Conservation (phyloP, 30 jellyfish, hydroid and myxozoan genomes). For the Aurelia aurita region DNA sequence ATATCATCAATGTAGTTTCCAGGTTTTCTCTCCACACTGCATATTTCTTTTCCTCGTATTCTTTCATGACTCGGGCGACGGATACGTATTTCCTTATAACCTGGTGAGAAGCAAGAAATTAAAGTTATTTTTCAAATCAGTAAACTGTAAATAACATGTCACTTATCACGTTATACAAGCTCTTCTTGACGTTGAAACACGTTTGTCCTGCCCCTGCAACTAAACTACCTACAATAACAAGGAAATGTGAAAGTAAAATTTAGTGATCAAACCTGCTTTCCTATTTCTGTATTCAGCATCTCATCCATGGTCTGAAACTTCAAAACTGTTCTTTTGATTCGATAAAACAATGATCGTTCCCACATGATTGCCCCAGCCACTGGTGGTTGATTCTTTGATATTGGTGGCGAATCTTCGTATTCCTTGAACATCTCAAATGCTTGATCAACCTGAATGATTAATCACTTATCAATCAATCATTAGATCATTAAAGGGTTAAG, state of each 20-base stretch:
- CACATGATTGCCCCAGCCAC: constrained; percentile 97
- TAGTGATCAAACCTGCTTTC: constrained; percentile 73
- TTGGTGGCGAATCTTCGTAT: constrained; percentile 77
- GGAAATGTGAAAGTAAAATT: no score
- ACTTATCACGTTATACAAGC: no score
- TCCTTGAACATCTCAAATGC: constrained; percentile 80
- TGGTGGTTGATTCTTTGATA: constrained; percentile 92
- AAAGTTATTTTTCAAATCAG: no score
- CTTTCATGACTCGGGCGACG: constrained; percentile 94
- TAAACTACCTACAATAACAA: no score
- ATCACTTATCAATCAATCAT: no score
- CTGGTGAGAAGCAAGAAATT: constrained; percentile 25
- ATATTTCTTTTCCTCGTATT: constrained; percentile 86
- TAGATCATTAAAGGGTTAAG: no score
- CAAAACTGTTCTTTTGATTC: constrained; percentile 84
- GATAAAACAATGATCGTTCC: constrained; percentile 92
- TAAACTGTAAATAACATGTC: no score
- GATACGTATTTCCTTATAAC: constrained; percentile 84
- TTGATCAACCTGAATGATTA: constrained; percentile 82
- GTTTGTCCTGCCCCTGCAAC: no score
- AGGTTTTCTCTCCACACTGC: constrained; percentile 90
- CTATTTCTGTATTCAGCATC: constrained; percentile 91
- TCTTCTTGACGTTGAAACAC: no score
- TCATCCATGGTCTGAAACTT: constrained; percentile 95
- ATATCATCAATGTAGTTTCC: constrained; percentile 75